Evolutionary conservation across 1,140 invertebrate species (phyloP).

Genomic region (Sitobion miscanthi): DNA sequence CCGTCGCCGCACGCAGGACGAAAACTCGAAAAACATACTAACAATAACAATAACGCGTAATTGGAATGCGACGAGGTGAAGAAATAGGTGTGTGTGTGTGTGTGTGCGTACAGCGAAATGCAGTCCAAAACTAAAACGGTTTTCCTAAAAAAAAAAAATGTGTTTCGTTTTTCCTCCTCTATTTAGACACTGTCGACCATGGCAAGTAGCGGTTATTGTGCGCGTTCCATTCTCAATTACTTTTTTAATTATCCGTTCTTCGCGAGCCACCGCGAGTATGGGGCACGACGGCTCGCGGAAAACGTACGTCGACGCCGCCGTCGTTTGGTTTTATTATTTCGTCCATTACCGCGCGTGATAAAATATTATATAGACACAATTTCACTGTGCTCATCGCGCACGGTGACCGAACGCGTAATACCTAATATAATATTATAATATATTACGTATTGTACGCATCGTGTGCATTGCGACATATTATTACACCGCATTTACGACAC

Average conservation of each 20-base stretch:
- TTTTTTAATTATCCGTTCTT: neutral
- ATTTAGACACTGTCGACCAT: too few relatives aligned
- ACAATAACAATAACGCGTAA: slow-evolving; percentile 1
- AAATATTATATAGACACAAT: neutral
- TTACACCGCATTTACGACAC: neutral
- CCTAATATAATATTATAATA: neutral
- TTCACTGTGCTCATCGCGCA: neutral
- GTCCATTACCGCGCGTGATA: neutral
- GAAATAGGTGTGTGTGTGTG: neutral
- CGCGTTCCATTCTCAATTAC: neutral
- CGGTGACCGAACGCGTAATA: neutral
- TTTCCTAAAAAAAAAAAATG: neutral
- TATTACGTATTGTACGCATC: neutral
- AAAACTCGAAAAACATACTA: neutral
- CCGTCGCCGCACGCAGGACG: too few relatives aligned
- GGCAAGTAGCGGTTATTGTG: neutral
- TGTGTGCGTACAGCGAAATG: too few relatives aligned
- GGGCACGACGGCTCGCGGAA: neutral
- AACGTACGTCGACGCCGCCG: neutral
- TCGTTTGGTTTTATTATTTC: neutral
- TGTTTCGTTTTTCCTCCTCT: neutral
- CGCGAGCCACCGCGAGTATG: too few relatives aligned
- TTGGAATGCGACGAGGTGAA: neutral
- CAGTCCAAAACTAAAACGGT: neutral
- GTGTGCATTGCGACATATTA: neutral